Base-by-base conservation (phyloP, 1,140 invertebrate species). In the Chironomus striatipennis region DNA sequence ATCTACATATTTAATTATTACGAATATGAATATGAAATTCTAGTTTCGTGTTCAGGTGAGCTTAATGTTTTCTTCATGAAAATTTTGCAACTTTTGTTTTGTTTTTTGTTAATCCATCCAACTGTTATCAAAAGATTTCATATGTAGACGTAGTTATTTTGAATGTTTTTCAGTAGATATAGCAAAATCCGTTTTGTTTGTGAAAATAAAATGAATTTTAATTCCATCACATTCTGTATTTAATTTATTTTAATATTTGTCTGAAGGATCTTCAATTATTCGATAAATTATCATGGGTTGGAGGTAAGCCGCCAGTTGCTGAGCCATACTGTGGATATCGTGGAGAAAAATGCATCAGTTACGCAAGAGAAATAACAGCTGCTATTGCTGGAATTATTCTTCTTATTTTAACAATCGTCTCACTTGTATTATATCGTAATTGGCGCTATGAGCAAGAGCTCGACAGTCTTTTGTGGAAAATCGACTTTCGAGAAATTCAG, bases 401-500 rank as follows among this genome's bases (percentile, higher is more conserved):
- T 0, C 80, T 93, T 0, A 82, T 94, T 3, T 80, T 95, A 15
- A 83, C 87, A 0, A 82, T 94, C 0, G 87, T 92, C 4, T 85
- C 87, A 0, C 79, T 93, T 20, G 85, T 92, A 0, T 80, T 92
- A 0, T 94, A 94, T 82, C 88, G 96, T 74, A 97, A 97, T 80
- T 97, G 94, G 93, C 88, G 89, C 20, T 97, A 98, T 81, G 96
- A 98, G 79, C 94, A 97, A 79, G 96, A 98, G 79, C 84, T 98
- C 75, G 96, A 98, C 78, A 95, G 92, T 67, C 83, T 98, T 18
- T 85, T 98, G 0, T 98, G 96, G 96, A 97, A 97, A 83, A 91
- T 98, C 21, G 96, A 98, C 83, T 96, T 91, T 82, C 90, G 90
- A 76, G 96, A 98, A 76, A 91, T 94, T 73, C 88, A 92, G 80